Evolutionary conservation across 2,888 invertebrate genomes (phyloP).

Genomic region (Clusia tigrina): DNA sequence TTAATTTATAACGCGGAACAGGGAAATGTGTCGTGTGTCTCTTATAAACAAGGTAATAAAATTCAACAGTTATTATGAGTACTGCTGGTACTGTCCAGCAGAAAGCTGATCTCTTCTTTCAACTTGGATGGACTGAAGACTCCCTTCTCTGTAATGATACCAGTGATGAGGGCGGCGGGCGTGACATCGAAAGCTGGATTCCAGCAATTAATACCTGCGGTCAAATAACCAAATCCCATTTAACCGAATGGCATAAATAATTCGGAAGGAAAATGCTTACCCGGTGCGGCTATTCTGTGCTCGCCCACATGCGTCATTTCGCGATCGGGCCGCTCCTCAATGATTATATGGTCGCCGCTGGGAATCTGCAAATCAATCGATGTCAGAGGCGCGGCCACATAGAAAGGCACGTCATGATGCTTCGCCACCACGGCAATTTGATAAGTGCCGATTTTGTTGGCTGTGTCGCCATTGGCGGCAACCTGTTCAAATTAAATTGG

Average conservation of each 20-base stretch:
- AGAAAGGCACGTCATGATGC: conserved; percentile 92
- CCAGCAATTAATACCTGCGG: conserved; percentile 88
- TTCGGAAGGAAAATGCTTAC: too few relatives aligned
- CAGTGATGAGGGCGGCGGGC: conserved; percentile 89
- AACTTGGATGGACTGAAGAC: conserved; percentile 74
- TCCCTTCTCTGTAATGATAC: conserved; percentile 93
- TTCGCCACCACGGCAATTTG: conserved; percentile 93
- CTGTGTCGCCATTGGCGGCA: conserved; percentile 96
- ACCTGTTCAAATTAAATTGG: conserved; percentile 66
- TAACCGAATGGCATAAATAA: neutral
- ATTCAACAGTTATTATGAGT: neutral
- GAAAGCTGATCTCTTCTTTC: conserved; percentile 52
- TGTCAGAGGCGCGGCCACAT: conserved; percentile 92
- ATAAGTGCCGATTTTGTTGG: conserved; percentile 98
- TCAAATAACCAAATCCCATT: neutral
- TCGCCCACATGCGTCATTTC: conserved; percentile 94
- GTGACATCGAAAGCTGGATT: conserved; percentile 99
- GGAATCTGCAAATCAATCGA: conserved; percentile 84
- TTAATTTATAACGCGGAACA: too few relatives aligned
- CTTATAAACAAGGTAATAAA: too few relatives aligned
- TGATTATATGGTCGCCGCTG: conserved; percentile 86
- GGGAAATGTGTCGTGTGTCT: too few relatives aligned
- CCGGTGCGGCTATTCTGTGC: conserved; percentile 85
- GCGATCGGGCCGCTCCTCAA: conserved; percentile 89
- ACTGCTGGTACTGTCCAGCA: conserved; percentile 33